Conservation (phyloP, 2,113 vertebrate species). For the Passerina amoena region DNA sequence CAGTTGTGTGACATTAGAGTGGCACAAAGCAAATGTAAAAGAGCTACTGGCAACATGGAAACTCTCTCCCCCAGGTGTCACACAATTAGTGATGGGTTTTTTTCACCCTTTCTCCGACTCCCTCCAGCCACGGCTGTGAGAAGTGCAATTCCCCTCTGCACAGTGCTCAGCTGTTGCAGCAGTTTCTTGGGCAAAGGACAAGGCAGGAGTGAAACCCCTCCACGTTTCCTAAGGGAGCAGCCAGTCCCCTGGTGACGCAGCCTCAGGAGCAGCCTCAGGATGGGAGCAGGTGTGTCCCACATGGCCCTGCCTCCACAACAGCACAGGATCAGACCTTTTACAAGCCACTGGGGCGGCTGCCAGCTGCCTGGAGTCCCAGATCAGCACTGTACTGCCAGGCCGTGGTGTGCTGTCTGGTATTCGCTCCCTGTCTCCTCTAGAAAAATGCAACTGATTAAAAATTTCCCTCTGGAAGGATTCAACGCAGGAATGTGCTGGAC, state of each 20-base stretch:
- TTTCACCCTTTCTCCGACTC: background rate
- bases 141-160: background rate
- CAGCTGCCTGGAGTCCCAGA: background rate
- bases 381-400: background rate
- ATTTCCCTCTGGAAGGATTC: background rate
- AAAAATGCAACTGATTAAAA: background rate
- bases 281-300: accelerated
- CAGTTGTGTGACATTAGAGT: background rate
- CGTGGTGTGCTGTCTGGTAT: background rate
- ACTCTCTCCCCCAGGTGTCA: background rate
- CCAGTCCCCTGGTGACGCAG: background rate
- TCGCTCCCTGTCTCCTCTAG: background rate
- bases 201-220: background rate
- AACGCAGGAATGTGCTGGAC: background rate
- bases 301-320: background rate
- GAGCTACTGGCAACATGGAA: background rate
- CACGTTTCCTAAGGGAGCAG: background rate
- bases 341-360: background rate
- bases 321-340: background rate
- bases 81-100: background rate
- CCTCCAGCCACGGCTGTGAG: background rate
- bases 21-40: background rate
- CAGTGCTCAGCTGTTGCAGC: background rate
- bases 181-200: background rate
- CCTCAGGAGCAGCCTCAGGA: background rate